phyloP scores from a whole-genome alignment of 2,113 vertebrate genomes.

The Meleagris gallopavo region DNA sequence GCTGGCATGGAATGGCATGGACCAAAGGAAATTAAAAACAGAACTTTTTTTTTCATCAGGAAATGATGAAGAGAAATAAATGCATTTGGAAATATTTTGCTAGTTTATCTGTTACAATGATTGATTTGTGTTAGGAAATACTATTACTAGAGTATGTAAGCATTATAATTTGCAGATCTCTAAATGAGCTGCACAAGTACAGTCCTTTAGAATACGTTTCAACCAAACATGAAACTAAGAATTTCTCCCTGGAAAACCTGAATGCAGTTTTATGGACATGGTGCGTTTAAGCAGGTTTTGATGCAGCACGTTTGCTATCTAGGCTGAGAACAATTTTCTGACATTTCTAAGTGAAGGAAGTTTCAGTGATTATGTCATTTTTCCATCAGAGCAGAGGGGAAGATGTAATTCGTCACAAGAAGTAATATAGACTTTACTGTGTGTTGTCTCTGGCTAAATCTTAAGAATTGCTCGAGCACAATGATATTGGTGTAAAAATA shows the following conservation, averaged over 20 bases:
- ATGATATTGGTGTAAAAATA: not conserved
- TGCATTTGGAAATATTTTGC: not conserved
- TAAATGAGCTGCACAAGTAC: not conserved
- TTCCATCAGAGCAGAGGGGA: not conserved
- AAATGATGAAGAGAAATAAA: not conserved
- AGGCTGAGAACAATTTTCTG: slow-evolving; percentile 36
- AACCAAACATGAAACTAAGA: slow-evolving; percentile 71
- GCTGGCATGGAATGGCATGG: not conserved
- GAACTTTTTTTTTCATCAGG: not conserved
- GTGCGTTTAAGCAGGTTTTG: too few relatives aligned
- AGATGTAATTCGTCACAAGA: not conserved
- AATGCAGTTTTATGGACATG: slow-evolving; percentile 37
- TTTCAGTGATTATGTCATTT: not conserved
- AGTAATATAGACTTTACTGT: not conserved
- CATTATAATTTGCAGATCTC: not conserved
- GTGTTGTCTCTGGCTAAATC: not conserved
- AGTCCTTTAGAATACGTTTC: not conserved
- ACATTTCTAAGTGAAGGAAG: slow-evolving; percentile 30
- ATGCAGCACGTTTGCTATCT: slow-evolving; percentile 28
- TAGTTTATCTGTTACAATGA: not conserved
- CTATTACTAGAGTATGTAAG: not conserved
- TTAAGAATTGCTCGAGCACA: not conserved
- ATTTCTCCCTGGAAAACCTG: slow-evolving; percentile 52
- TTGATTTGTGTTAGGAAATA: not conserved
- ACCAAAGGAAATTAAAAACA: not conserved